Evolutionary conservation across 2,113 vertebrate species (phyloP).

Genomic region (Daphoenositta chrysoptera): DNA sequence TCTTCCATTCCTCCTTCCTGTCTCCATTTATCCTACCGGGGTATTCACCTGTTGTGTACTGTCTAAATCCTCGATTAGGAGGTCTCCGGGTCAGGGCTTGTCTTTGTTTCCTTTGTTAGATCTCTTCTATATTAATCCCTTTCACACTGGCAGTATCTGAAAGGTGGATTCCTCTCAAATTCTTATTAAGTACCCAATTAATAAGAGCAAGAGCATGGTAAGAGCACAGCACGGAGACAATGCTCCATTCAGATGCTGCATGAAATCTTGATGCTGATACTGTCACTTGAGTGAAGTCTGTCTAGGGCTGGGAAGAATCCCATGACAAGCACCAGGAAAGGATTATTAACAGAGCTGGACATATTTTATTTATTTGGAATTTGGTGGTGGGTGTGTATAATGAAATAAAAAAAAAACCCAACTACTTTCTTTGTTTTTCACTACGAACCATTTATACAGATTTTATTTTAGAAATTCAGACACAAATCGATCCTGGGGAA

Average conservation of each 20-base stretch:
- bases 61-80: slow-evolving; percentile 50
- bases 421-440: neutral
- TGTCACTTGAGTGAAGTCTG: slow-evolving; percentile 7
- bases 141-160: slow-evolving; percentile 39
- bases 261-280: slow-evolving; percentile 39
- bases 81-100: slow-evolving; percentile 39
- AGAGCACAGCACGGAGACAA: slow-evolving; percentile 10
- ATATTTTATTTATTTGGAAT: neutral
- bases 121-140: slow-evolving; percentile 49
- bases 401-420: neutral
- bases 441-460: neutral
- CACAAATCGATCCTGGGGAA: neutral
- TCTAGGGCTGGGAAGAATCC: neutral
- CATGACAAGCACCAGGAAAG: neutral
- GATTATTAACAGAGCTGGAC: neutral
- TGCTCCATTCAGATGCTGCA: slow-evolving; percentile 15
- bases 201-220: slow-evolving; percentile 8
- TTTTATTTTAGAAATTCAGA: neutral
- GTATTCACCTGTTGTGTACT: slow-evolving; percentile 60
- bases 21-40: slow-evolving; percentile 28
- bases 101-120: slow-evolving; percentile 65
- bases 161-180: slow-evolving; percentile 57
- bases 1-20: slow-evolving; percentile 45
- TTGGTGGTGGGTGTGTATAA: neutral
- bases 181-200: slow-evolving; percentile 56